These are phyloP conservation scores for Panthera tigris DNA, from an alignment of 2,113 vertebrate species.

Conservation along the genomic window DNA sequence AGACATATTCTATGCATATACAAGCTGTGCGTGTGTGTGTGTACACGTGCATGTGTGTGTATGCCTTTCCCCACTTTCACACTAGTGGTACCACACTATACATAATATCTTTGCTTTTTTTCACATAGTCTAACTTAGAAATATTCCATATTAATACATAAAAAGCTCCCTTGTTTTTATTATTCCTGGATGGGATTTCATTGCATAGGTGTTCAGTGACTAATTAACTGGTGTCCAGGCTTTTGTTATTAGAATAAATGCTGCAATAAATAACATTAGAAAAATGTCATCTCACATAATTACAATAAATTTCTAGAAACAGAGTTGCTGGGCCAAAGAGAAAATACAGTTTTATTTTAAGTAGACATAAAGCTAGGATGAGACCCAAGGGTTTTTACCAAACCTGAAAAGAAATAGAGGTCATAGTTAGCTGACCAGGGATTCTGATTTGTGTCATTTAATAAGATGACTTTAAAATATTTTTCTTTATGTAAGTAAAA, in stretches of 20 bases:
- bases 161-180: slow-evolving; percentile 9
- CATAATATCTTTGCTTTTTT: neutral
- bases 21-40: neutral
- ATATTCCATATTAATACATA: slow-evolving; percentile 21
- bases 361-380: slow-evolving; percentile 16
- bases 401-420: neutral
- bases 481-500: slow-evolving; percentile 29
- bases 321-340: neutral
- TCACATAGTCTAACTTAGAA: slow-evolving; percentile 17
- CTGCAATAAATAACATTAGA: neutral
- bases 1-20: neutral
- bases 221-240: neutral
- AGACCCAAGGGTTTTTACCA: neutral
- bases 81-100: neutral
- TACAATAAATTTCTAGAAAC: slow-evolving; percentile 46
- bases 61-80: neutral
- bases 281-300: slow-evolving; percentile 44
- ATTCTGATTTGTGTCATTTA: slow-evolving; percentile 35
- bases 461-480: neutral
- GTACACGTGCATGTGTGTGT: neutral
- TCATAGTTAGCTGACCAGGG: neutral
- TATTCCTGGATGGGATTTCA: slow-evolving; percentile 1
- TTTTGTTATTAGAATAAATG: slow-evolving; percentile 47
- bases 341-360: slow-evolving; percentile 56
- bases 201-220: neutral